Conservation (phyloP, 2,113 vertebrate species). For the Corvus cornix region DNA sequence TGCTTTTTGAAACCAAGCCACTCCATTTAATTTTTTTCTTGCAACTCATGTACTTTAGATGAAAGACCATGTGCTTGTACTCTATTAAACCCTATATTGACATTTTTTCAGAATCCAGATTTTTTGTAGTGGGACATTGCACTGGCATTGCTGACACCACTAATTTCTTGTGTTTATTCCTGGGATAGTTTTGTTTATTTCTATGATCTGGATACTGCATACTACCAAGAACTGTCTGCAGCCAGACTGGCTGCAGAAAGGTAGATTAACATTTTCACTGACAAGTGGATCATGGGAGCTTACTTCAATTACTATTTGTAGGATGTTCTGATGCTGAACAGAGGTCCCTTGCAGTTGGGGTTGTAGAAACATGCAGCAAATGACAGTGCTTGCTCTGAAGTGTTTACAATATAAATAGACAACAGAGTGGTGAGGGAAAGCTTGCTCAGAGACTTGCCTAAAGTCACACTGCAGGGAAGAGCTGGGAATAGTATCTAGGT, state of each 20-base stretch:
- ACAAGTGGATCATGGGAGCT: background rate
- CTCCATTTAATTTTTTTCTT: background rate
- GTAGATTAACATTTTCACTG: background rate
- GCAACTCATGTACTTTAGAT: background rate
- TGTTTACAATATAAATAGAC: background rate
- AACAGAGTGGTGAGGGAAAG: background rate
- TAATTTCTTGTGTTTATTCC: background rate
- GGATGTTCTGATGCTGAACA: background rate
- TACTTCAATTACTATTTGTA: background rate
- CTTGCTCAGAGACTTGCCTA: background rate
- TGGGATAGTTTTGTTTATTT: background rate
- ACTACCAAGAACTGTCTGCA: background rate
- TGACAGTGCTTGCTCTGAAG: background rate
- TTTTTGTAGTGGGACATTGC: background rate
- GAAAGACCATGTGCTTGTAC: background rate
- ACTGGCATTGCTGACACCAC: background rate
- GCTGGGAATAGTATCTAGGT: background rate
- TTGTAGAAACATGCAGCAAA: background rate
- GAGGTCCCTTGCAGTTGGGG: background rate
- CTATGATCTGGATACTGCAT: background rate
- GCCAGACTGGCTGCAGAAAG: background rate
- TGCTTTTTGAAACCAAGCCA: background rate
- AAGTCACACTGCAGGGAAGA: slow-evolving; percentile 11
- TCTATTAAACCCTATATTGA: background rate
- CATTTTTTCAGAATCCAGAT: background rate